Conservation (phyloP, 2,113 vertebrate species). For the Leptobrachium ailaonicum region DNA sequence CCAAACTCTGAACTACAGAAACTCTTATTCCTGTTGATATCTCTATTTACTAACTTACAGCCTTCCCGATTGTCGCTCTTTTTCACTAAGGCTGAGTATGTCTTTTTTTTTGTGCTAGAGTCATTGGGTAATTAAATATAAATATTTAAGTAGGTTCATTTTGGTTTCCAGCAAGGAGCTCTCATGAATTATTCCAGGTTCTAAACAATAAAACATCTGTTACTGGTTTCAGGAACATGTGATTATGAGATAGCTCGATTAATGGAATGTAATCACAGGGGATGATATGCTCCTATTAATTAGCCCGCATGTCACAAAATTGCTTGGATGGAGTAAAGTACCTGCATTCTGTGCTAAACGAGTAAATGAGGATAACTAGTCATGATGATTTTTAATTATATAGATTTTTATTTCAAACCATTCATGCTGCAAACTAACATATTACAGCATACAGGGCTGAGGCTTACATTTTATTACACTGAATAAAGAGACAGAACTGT, state of each 20-base stretch:
- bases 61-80: not conserved
- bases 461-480: no score
- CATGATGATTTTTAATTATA: no score
- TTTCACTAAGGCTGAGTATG: not conserved
- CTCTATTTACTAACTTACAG: not conserved
- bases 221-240: slow-evolving; percentile 58
- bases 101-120: slow-evolving; percentile 50
- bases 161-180: slow-evolving; percentile 55
- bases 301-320: slow-evolving; percentile 52
- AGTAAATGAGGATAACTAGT: not conserved
- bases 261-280: slow-evolving; percentile 56
- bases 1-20: no score
- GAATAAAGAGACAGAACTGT: no score
- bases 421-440: no score
- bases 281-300: slow-evolving; percentile 53
- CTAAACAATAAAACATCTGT: slow-evolving; percentile 55
- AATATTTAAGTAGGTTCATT: slow-evolving; percentile 44
- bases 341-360: slow-evolving; percentile 1
- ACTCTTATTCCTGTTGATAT: not conserved
- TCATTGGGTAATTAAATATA: slow-evolving; percentile 53
- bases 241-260: slow-evolving; percentile 62
- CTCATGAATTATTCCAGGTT: slow-evolving; percentile 55
- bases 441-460: no score
- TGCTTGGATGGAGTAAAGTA: slow-evolving; percentile 42
- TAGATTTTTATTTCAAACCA: no score